Evolutionary conservation across 2,888 invertebrate species (phyloP).

Genomic region (Chaitophorus viminalis): DNA sequence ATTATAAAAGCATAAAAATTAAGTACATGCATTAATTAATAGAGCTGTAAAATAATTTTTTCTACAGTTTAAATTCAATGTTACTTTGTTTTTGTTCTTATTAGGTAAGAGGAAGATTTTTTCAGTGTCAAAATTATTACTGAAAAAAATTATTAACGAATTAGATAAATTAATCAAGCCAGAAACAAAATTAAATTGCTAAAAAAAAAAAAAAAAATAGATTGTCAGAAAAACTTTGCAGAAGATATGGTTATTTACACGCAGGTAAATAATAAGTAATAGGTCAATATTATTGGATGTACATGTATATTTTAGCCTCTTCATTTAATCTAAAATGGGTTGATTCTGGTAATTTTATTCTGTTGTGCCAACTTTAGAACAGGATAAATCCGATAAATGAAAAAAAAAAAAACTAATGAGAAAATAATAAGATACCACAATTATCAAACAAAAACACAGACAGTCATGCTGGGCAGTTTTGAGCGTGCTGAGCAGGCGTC

Average conservation of each 20-base stretch:
- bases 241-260: slow-evolving; percentile 5
- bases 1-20: slow-evolving; percentile 14
- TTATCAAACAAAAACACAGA: slow-evolving; percentile 62
- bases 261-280: not conserved
- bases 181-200: slow-evolving; percentile 18
- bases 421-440: slow-evolving; percentile 62
- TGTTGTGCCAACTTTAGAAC: slow-evolving; percentile 21
- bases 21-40: slow-evolving; percentile 19
- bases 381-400: too few relatives aligned
- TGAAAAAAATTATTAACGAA: slow-evolving; percentile 20
- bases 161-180: slow-evolving; percentile 20
- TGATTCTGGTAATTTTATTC: not conserved
- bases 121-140: slow-evolving; percentile 5
- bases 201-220: not conserved
- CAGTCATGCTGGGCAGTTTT: slow-evolving; percentile 63
- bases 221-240: not conserved
- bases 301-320: not conserved
- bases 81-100: slow-evolving; percentile 38
- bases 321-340: not conserved
- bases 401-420: slow-evolving; percentile 43
- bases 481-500: slow-evolving; percentile 62
- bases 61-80: not conserved
- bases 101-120: not conserved
- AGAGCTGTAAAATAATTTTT: slow-evolving; percentile 6
- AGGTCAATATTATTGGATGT: slow-evolving; percentile 25